Conservation (phyloP, 2,797 vertebrate species). For the Loris lydekkerianus region DNA sequence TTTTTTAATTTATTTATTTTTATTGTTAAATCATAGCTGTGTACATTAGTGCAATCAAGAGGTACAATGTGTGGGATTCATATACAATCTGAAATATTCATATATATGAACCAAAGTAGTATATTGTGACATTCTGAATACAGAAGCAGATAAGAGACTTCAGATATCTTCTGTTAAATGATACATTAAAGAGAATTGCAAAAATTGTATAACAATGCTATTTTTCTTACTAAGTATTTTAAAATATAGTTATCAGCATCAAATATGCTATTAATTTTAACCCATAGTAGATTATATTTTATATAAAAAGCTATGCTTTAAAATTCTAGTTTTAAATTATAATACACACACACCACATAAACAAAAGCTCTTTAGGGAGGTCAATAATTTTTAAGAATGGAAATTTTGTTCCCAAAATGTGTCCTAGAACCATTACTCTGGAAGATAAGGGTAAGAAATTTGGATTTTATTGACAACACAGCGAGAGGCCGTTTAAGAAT, state of each 20-base stretch:
- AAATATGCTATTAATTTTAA: not conserved
- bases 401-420: not conserved
- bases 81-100: not conserved
- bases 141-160: not conserved
- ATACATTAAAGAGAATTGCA: not conserved
- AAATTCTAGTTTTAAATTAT: not conserved
- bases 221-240: not conserved
- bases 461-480: not conserved
- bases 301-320: not conserved
- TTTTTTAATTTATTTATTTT: too few relatives aligned
- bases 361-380: not conserved
- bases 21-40: too few relatives aligned
- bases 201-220: not conserved
- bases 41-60: too few relatives aligned
- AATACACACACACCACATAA: not conserved
- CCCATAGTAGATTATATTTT: not conserved
- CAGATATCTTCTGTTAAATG: not conserved
- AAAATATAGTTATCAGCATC: not conserved
- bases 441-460: not conserved
- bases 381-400: not conserved
- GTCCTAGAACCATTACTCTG: not conserved
- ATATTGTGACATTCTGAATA: not conserved
- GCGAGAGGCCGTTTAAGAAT: not conserved
- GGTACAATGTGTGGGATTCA: too few relatives aligned
- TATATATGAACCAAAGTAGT: not conserved